Base-by-base conservation (phyloP, 2,113 vertebrate species). In the Nyctibius bracteatus region DNA sequence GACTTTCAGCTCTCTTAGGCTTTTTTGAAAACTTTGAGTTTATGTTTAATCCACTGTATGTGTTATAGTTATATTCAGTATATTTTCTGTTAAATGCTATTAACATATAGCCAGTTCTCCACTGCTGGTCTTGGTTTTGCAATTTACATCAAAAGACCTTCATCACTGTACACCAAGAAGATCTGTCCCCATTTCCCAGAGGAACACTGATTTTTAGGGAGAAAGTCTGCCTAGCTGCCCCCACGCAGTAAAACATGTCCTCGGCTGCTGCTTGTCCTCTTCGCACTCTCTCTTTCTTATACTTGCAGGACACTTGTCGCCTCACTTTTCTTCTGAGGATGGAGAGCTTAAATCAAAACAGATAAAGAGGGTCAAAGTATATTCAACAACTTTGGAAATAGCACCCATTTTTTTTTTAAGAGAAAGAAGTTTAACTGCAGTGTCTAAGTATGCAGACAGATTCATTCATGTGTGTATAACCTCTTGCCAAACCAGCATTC, bases 401-500 rank as follows among this genome's bases (percentile, higher is more conserved):
- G 6, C 49, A 67, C 8, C 4, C 4, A 66, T 87, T 57, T 46
- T 83, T 52, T 75, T 58, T 78, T 55, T 35, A 51, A 59, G 74
- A 61, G 81, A 88, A 94, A 27, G 73, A 94, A 88, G 81, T 92
- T 95, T 94, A 94, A 96, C 94, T 95, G 82, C 95, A 80, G 68
- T 73, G 95, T 94, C 81, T 87, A 93, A 97, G 87, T 94, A 94
- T 95, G 92, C 94, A 97, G 97, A 95, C 96, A 97, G 95, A 97
- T 97, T 96, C 95, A 89, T 96, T 96, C 95, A 93, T 94, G 97
- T 86, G 89, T 85, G 67, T 94, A 86, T 88, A 95, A 80, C 95
- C 90, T 89, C 77, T 94, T 98, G 98, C 99, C 99, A 99, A 98
- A 96, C 97, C 98, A 96, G 92, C 97, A 98, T 98, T 98, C 98